Percentiles rank a stretch among this genome's conserved stretches.
phyloP scores from a whole-genome alignment of 2,797 vertebrate genomes.

The Geotrypetes seraphini region DNA sequence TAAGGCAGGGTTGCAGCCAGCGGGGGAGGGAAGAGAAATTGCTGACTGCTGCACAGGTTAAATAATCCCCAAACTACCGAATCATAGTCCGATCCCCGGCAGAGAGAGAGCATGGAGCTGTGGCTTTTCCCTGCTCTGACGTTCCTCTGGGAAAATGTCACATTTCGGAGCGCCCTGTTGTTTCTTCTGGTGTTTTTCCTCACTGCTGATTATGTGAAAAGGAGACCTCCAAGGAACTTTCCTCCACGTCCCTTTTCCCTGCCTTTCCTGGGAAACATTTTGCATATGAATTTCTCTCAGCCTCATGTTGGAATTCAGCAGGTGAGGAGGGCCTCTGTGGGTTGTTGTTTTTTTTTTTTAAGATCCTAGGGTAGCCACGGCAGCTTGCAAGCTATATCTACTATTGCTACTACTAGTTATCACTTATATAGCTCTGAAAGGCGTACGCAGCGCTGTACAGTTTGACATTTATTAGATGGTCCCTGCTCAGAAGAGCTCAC shows the following conservation, averaged over 20 bases:
- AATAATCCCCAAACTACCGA: too few relatives aligned
- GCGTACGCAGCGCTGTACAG: too few relatives aligned
- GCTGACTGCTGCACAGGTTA: too few relatives aligned
- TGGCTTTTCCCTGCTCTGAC: not conserved
- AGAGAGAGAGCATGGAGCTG: constrained; percentile 17
- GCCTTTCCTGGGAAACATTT: constrained; percentile 63
- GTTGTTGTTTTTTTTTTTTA: too few relatives aligned
- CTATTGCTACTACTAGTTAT: too few relatives aligned
- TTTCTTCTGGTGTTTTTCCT: constrained; percentile 35
- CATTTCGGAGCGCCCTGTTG: constrained; percentile 29
- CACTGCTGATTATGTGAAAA: constrained; percentile 34
- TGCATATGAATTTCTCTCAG: constrained; percentile 46
- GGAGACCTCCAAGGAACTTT: constrained; percentile 55
- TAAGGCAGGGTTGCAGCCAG: too few relatives aligned
- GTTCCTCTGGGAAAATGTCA: constrained; percentile 28
- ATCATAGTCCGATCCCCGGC: too few relatives aligned
- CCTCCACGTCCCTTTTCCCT: constrained; percentile 61
- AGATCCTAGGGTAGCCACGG: too few relatives aligned
- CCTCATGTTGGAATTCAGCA: constrained; percentile 67
- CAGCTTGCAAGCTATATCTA: too few relatives aligned
- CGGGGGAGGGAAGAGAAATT: not conserved
- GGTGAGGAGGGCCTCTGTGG: constrained; percentile 49
- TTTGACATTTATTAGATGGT: too few relatives aligned
- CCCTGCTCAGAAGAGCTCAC: too few relatives aligned
- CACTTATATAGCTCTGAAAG: too few relatives aligned